Conservation (phyloP, 2,797 vertebrate genomes). For the Orestias chungarensis region DNA sequence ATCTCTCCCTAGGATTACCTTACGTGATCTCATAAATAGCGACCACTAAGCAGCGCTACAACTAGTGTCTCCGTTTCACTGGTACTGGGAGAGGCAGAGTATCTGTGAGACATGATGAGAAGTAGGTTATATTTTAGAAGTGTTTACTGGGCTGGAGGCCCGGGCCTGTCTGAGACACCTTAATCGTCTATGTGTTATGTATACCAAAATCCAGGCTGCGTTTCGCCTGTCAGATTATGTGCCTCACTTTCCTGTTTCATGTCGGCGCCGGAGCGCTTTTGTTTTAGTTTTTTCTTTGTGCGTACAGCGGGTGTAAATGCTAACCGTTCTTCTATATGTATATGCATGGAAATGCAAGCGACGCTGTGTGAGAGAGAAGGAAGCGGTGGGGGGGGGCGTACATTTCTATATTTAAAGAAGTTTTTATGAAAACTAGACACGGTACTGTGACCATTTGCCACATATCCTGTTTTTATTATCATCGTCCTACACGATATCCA, state of each 20-base stretch:
- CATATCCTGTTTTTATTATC: conserved; percentile 53
- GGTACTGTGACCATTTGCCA: conserved; percentile 66
- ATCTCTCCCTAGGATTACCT: conserved; percentile 51
- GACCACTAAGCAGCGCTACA: conserved; percentile 21
- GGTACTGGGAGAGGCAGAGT: conserved; percentile 44
- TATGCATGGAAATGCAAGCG: conserved; percentile 55
- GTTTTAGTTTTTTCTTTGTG: conserved; percentile 29
- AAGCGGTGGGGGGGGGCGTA: conserved; percentile 22
- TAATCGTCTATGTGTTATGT: conserved; percentile 63
- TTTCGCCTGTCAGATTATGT: conserved; percentile 72
- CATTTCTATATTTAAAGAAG: conserved; percentile 11
- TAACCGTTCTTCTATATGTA: conserved; percentile 59
- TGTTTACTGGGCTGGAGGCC: conserved; percentile 57
- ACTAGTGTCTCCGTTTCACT: conserved; percentile 38
- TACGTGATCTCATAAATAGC: conserved; percentile 34
- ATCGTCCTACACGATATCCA: conserved; percentile 26
- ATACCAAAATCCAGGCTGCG: conserved; percentile 75
- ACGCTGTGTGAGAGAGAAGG: conserved; percentile 42
- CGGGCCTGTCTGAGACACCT: conserved; percentile 46
- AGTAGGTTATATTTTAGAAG: conserved; percentile 39
- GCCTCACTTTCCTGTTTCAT: conserved; percentile 73
- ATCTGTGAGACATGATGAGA: conserved; percentile 50
- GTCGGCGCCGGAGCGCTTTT: conserved; percentile 34
- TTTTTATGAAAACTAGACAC: conserved; percentile 46
- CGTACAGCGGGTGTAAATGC: conserved; percentile 51